Conservation (phyloP, 2,888 invertebrate species). For the Habroteleia sp. region DNA sequence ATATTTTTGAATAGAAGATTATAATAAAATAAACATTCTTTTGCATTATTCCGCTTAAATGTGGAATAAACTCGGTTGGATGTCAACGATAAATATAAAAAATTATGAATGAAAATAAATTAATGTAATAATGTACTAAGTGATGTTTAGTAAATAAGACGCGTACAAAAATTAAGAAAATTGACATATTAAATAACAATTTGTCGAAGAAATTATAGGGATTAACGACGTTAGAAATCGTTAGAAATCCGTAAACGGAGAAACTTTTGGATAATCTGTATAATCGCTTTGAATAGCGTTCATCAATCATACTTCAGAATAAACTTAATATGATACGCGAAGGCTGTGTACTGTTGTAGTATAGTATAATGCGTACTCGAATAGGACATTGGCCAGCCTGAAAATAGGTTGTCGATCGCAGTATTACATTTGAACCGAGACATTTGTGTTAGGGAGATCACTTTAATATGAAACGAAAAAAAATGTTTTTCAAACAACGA, state of each 20-base stretch:
- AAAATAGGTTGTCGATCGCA: slow-evolving; percentile 58
- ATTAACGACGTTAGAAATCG: no score
- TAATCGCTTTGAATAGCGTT: slow-evolving; percentile 61
- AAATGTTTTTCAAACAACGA: slow-evolving; percentile 61
- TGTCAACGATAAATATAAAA: no score
- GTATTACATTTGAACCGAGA: slow-evolving; percentile 40
- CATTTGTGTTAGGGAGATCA: slow-evolving; percentile 50
- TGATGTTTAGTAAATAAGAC: no score
- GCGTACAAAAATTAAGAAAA: no score
- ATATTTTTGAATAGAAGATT: not conserved
- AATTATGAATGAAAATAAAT: no score
- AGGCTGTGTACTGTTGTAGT: slow-evolving; percentile 29
- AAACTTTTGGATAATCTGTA: slow-evolving; percentile 59
- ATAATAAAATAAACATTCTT: no score
- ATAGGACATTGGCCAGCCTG: slow-evolving; percentile 55
- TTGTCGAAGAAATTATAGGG: no score
- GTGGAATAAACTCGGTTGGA: no score
- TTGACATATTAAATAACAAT: no score
- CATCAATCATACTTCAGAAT: slow-evolving; percentile 77
- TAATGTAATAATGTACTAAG: no score
- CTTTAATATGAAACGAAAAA: slow-evolving; percentile 56
- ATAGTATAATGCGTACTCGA: slow-evolving; percentile 43
- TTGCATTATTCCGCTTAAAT: no score
- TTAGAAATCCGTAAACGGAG: slow-evolving; percentile 35
- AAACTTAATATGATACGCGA: slow-evolving; percentile 72